phyloP scores from a whole-genome alignment of 2,888 invertebrate species.

The Amblyteles armatorius region DNA sequence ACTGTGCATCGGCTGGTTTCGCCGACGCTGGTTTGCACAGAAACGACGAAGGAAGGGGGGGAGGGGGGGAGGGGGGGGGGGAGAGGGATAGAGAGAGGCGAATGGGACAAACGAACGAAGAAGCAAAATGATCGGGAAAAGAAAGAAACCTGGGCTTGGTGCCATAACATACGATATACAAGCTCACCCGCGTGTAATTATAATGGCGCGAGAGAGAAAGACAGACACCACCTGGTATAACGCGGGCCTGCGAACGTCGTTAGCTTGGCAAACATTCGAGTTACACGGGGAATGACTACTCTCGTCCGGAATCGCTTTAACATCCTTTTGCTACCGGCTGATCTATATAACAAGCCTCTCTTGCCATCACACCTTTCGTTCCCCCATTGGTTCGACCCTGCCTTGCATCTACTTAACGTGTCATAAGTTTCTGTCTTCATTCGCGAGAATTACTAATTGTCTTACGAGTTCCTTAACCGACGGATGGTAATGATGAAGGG shows the following conservation, averaged over 20 bases:
- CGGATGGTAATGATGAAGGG: background rate
- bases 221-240: slow-evolving; percentile 52
- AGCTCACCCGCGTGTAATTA: slow-evolving; percentile 39
- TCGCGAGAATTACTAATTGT: slow-evolving; percentile 11
- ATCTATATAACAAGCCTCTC: slow-evolving; percentile 27
- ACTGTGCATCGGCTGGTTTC: background rate
- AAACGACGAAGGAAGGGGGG: slow-evolving; percentile 11
- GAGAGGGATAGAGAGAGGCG: background rate
- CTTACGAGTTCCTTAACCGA: background rate
- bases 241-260: slow-evolving; percentile 75
- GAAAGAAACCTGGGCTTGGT: slow-evolving; percentile 50
- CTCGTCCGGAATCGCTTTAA: slow-evolving; percentile 38
- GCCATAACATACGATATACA: slow-evolving; percentile 42
- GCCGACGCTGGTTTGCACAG: slow-evolving; percentile 32
- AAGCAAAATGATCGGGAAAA: slow-evolving; percentile 49
- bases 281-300: slow-evolving; percentile 67
- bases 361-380: slow-evolving; percentile 9
- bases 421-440: slow-evolving; percentile 22
- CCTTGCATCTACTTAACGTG: background rate
- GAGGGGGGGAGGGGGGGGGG: background rate
- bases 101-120: slow-evolving; percentile 66
- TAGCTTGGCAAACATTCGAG: slow-evolving; percentile 80
- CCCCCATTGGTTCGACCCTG: background rate
- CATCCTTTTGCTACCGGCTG: slow-evolving; percentile 44
- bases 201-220: slow-evolving; percentile 35